Conservation (phyloP, 2,113 vertebrate species). For the Phodopus roborovskii region DNA sequence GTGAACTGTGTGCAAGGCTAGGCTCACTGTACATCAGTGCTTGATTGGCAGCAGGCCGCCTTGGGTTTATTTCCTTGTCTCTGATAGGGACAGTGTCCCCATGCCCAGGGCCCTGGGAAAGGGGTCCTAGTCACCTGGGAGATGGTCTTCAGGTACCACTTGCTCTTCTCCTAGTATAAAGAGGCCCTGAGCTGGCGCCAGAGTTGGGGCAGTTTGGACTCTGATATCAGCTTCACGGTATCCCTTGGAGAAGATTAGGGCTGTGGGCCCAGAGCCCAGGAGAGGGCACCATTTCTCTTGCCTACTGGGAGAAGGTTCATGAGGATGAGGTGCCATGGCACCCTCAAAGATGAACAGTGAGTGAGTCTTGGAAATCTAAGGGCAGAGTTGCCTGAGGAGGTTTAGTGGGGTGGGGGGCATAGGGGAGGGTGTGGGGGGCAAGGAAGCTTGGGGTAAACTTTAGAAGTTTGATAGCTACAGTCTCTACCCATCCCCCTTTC, state of each 20-base stretch:
- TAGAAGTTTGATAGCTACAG: too few species aligned
- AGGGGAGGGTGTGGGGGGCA: too few species aligned
- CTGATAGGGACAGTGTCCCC: background rate
- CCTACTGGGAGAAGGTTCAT: accelerated
- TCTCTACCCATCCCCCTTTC: too few species aligned
- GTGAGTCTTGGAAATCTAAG: background rate
- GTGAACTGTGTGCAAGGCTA: background rate
- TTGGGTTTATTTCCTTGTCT: background rate
- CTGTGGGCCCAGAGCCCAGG: background rate
- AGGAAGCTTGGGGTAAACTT: too few species aligned
- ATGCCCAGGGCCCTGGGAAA: background rate
- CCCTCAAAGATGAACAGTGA: background rate
- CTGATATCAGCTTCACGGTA: too few species aligned
- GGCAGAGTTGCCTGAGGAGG: background rate
- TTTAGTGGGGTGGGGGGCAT: too few species aligned
- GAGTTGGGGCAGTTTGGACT: background rate
- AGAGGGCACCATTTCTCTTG: background rate
- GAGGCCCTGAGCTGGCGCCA: background rate
- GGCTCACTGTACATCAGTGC: accelerated
- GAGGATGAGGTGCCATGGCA: accelerated
- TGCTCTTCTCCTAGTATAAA: accelerated
- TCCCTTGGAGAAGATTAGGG: background rate
- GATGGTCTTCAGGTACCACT: accelerated
- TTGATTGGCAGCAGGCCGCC: background rate
- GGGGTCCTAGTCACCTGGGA: background rate